Evolutionary conservation across 2,797 vertebrate genomes (phyloP).

Genomic region (Bufotes viridis): DNA sequence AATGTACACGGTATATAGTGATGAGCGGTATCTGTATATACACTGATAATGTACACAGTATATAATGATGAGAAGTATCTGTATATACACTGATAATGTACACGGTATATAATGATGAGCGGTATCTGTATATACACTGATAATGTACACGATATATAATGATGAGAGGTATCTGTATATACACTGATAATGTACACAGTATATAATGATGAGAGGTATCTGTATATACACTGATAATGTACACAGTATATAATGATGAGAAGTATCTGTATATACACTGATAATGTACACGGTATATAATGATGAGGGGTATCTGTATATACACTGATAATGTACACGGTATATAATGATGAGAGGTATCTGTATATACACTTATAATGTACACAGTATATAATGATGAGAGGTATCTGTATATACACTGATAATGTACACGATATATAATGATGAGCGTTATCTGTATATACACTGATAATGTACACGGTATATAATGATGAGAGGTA

Average conservation of each 20-base stretch:
- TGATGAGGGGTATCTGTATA: neutral
- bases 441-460: neutral
- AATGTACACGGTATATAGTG: too few species aligned
- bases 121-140: too few species aligned
- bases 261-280: neutral
- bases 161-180: neutral
- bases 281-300: neutral
- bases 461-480: too few species aligned
- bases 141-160: too few species aligned
- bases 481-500: too few species aligned
- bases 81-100: too few species aligned
- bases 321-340: neutral
- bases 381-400: neutral
- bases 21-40: too few species aligned
- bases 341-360: neutral
- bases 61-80: too few species aligned
- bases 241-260: neutral
- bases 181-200: neutral
- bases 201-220: neutral
- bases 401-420: neutral
- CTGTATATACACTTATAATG: slow-evolving; percentile 12
- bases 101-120: too few species aligned
- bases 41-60: too few species aligned
- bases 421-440: slow-evolving; percentile 11
- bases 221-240: neutral